A percentile compares a stretch with the other conserved stretches of the same genome.
These are phyloP conservation scores for Strix occidentalis DNA, from an alignment of 2,797 vertebrate species.

Conservation along the genomic window DNA sequence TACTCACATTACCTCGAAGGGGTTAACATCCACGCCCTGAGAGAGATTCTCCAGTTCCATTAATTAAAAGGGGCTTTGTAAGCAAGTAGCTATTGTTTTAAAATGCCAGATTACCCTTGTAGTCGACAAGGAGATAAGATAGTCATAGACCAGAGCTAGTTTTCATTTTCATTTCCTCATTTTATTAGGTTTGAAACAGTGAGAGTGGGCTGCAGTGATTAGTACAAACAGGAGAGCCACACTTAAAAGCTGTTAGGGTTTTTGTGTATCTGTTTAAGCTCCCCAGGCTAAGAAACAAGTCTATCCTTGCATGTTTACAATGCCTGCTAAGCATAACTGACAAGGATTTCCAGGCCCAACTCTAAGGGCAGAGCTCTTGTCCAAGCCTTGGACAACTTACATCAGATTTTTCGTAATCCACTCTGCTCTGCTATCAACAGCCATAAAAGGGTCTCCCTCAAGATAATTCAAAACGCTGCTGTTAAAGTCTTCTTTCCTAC, in stretches of 20 bases:
- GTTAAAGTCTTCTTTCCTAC: neutral
- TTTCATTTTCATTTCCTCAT: conserved; percentile 67
- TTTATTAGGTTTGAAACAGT: conserved; percentile 61
- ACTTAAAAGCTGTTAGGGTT: conserved; percentile 62
- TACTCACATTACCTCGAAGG: neutral
- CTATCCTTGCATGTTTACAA: conserved; percentile 65
- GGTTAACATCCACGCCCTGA: neutral
- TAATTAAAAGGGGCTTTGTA: conserved; percentile 26
- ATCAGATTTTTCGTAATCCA: neutral
- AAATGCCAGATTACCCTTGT: conserved; percentile 26
- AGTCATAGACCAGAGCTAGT: conserved; percentile 48
- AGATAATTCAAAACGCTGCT: neutral
- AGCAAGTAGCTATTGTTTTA: conserved; percentile 34
- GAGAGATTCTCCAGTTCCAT: conserved; percentile 3
- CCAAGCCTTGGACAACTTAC: conserved; percentile 24
- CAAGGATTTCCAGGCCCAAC: conserved; percentile 42
- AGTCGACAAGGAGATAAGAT: conserved; percentile 29
- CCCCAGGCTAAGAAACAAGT: conserved; percentile 67
- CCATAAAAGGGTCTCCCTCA: neutral
- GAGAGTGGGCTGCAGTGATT: conserved; percentile 62
- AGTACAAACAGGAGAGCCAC: conserved; percentile 61
- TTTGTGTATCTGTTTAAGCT: conserved; percentile 60
- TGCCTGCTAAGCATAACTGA: conserved; percentile 57
- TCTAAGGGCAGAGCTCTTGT: conserved; percentile 22
- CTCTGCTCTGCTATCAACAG: neutral